Base-by-base conservation (phyloP, 2,888 invertebrate genomes). In the Rotaria macrura region DNA sequence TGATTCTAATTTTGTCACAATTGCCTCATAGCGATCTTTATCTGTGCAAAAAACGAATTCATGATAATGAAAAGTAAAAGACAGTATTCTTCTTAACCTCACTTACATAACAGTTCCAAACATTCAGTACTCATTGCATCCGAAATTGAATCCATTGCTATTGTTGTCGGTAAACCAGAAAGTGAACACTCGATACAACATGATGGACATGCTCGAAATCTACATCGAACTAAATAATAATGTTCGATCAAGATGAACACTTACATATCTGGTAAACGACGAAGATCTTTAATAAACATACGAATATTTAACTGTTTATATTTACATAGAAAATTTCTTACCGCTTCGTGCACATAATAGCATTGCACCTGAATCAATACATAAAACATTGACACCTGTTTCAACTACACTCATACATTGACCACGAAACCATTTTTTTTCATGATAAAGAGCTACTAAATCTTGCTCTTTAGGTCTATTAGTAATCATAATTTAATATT, bases 121-220 rank as follows among this genome's bases (percentile, higher is more conserved):
- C 65, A 65, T 65, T 65, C 34, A 17, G 14, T 14, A 65, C 25
- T 34, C 34, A 29, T 29, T 5, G 20, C 20, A 34, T 65, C 34
- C 4, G 65, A 20, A 34, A 34, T 20, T 34, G 34, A 34, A 57
- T 20, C 29, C n/a, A 57, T n/a, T n/a, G 55, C 7, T 29, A 57
- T 29, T 10, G 55, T 29, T 57, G 55, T 25, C 17, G 65, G 65
- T 20, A 65, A 34, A 34, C 65, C 65, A 65, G 65, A 65, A 20
- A 65, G 65, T 65, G 65, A 65, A 65, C 65, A 65, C 38, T 65
- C 65, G 17, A 65, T 65, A 65, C 65, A 65, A 34, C 65, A 65
- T 29, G 65, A 20, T 34, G 65, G 65, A 7, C 17, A 65, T 34
- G 34, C 6, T 20, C 65, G 65, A 65, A 65, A 65, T 34, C 65